Base-by-base conservation (phyloP, 2,113 vertebrate genomes). In the Origma solitaria region DNA sequence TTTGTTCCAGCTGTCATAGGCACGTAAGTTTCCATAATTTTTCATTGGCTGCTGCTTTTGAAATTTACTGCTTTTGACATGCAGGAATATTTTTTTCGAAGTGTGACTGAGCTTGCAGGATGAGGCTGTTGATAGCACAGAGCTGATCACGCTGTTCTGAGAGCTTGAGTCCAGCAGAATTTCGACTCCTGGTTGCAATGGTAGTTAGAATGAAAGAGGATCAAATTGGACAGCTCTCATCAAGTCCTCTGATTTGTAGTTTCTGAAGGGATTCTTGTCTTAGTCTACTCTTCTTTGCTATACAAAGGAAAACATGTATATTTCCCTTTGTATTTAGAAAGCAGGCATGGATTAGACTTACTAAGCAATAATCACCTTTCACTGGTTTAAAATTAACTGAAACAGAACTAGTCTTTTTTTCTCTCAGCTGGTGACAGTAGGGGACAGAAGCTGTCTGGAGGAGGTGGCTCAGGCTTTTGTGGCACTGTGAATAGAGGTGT, bases 361-460 rank as follows among this genome's bases (percentile, higher is more conserved):
- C 68, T 53, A 82, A 92, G 38, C 58, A 82, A 44, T 88, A 92
- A 95, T 92, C 79, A 70, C 71, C 75, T 94, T 93, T 94, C 27
- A 38, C 75, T 90, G 58, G 42, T 82, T 93, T 88, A 90, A 90
- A 90, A 76, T 93, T 80, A 90, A 90, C 70, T 60, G n/a, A 85
- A 87, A 53, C n/a, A 54, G 42, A 31, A 50, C n/a, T 33, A 66
- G 49, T 16, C 12, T 78, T 64, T 89, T 80, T 69, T 79, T 35
- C 25, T 64, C 40, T 75, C 45, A 68, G 37, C 31, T 93, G 49
- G 28, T 89, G 50, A 69, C 28, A 71, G 57, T 30, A 56, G 62
- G n/a, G 44, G 22, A 60, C 44, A 64, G 72, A 50, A 82, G 17
- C 51, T 51, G 42, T 30, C n/a, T 70, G 35, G 60, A 80, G 21